Base-by-base conservation (phyloP, 23 tunicate genomes). In the Ciona savignyi region DNA sequence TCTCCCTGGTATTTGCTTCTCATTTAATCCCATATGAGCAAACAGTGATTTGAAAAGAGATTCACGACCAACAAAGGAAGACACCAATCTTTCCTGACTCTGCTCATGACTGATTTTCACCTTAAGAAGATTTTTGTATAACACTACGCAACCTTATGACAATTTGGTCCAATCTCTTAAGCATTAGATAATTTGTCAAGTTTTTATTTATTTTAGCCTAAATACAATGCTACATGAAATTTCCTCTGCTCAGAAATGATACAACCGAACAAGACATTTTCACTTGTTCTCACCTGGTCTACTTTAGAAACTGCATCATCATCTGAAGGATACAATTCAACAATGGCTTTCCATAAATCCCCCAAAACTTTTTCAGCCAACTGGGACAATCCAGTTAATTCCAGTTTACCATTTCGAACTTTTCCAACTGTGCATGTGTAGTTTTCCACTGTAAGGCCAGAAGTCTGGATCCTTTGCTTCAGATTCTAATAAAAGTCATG, bases 351-450 rank as follows among this genome's bases (percentile, higher is more conserved):
- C 56, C 56, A 42, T 71, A 83, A 63, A 61, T 83, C 76, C 6
- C 29, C 32, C n/a, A 70, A 33, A 56, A 76, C 62, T 63, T 35
- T 32, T 3, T 75, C 80, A 33, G 61, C 71, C 61, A 83, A 76
- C 32, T 75, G 62, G 6, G 68, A 42, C 42, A 83, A 69, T 31
- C 42, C 31, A 23, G 42, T 24, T 15, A 76, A 0, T 2, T 28
- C 63, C 42, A 65, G 69, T 4, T 31, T 25, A 9, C 71, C 81
- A 24, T 83, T 30, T 20, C 23, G 31, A n/a, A 1, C 28, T 21
- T 66, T 70, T 22, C 74, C 77, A 27, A 23, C 70, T 19, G 35
- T 23, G 23, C 68, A 33, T 23, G 25, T 22, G 60, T 71, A 80
- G 3, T 27, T 63, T 11, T 60, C 0, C 23, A 72, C 48, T 19